Base-by-base conservation (phyloP, 2,888 invertebrate genomes). In the Brenthis ino region DNA sequence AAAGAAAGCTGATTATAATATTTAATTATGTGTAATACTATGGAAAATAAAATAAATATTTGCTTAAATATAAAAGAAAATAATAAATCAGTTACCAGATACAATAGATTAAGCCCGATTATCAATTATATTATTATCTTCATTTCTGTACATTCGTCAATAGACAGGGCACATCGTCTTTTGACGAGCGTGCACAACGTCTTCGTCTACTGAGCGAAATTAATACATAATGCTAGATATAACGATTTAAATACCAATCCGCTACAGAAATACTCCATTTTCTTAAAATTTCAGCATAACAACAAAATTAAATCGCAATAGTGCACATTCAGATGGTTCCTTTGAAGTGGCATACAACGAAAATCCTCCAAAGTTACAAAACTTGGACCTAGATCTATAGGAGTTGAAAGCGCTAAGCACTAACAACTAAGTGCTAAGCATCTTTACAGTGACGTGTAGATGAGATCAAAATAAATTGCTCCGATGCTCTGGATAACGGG, bases 381-480 rank as follows among this genome's bases (percentile, higher is more conserved):
- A 66, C 48, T 48, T 48, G 14, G 4, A 11, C n/a, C 33, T 24
- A 47, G 16, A 47, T 47, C 61, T 20, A 56, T 53, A 50, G 33
- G 33, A 50, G 57, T 54, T 51, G 60, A 73, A 74, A 72, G 33
- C 20, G 51, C 63, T 37, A 53, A 53, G 51, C 16, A 33, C 60
- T 63, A 61, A 51, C 33, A 12, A 51, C 16, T 37, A 11, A 6
- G 61, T 64, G 57, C 68, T 68, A 68, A 72, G 61, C 65, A 70
- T 70, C 66, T 70, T 68, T 68, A 65, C 68, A 72, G 66, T 69
- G 70, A 72, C 67, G 72, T 68, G 67, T n/a, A 70, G 61, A 75
- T 69, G 76, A 70, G 75, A 75, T 75, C 74, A 73, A 79, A 83
- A 83, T 83, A 83, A 83, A 84, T 83, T 82, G 81, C 79, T 77